Evolutionary conservation across 2,113 vertebrate genomes (phyloP).

Genomic region (Sclerurus mexicanus): DNA sequence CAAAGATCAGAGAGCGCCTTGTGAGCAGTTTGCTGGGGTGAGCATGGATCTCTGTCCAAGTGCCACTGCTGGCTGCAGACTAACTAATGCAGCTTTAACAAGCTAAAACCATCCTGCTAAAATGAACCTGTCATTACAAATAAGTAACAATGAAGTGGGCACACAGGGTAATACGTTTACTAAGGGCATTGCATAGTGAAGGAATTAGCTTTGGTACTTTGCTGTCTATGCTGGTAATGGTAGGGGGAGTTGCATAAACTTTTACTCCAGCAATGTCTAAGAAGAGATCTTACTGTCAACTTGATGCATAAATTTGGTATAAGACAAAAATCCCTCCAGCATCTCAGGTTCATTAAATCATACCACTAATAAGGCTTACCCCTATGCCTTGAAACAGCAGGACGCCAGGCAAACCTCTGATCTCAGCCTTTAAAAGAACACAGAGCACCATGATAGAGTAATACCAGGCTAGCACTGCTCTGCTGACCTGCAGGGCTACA

Average conservation of each 20-base stretch:
- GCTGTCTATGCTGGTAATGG: neutral
- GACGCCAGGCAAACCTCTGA: neutral
- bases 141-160: neutral
- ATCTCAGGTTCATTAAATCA: neutral
- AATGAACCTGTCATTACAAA: neutral
- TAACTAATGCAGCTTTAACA: neutral
- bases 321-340: neutral
- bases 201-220: neutral
- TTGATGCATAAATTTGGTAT: neutral
- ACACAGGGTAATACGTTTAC: rapidly evolving
- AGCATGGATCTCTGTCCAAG: neutral
- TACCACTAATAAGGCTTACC: neutral
- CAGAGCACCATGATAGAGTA: rapidly evolving
- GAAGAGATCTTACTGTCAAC: neutral
- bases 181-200: rapidly evolving
- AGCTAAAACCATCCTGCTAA: constrained; percentile 6
- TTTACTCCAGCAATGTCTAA: neutral
- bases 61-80: neutral
- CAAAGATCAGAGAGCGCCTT: neutral
- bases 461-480: neutral
- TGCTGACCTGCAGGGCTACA: neutral
- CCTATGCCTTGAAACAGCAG: neutral
- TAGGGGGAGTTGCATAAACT: rapidly evolving
- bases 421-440: neutral
- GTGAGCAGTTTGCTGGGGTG: neutral